Evolutionary conservation across 2,797 vertebrate genomes (phyloP), one percentile per base, ranked within the genome.

Genomic region (Lates japonicus): DNA sequence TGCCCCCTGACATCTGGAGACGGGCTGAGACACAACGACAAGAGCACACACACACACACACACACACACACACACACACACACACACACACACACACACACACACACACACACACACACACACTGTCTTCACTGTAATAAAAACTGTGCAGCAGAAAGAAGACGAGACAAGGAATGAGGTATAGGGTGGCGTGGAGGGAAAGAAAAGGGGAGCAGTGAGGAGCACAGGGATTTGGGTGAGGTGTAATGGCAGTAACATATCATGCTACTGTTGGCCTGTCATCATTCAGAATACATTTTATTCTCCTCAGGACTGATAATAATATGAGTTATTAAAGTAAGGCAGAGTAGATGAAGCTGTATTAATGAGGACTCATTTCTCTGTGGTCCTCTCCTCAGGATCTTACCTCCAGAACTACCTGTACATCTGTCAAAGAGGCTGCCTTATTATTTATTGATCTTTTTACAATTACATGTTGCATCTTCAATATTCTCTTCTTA

Each of bases 1-100:
- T 88, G 86, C 87, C 76, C 87, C 79, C 61, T 88, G 86, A 92
- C 91, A 93, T 94, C 91, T 94, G 91, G 87, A 90, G 85, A 89
- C 11, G 41, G 87, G 76, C 85, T 86, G 82, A 86, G 67, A 78
- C 76, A 82, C 83, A 63, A 48, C 7, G 31, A 88, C 69, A 76
- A 52, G 52, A 60, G 39, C 48, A 17, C 46, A 29, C 46, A 54
- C 58, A 61, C 73, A 42, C 59, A 55, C 65, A 31, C 67, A 55
- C 70, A 72, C 54, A 48, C 57, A 70, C 60, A 20, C 71, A 63
- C 60, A 29, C 59, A 62, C 37, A 60, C 70, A 62, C 72, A 25
- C 63, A 22, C 58, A 44, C 73, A 71, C 70, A 58, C 67, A 70
- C 73, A 70, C 63, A 72, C 65, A 42, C 48, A 48, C 55, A 55